Base-by-base conservation (phyloP, 2,797 vertebrate species). In the Sorex maritimensis region DNA sequence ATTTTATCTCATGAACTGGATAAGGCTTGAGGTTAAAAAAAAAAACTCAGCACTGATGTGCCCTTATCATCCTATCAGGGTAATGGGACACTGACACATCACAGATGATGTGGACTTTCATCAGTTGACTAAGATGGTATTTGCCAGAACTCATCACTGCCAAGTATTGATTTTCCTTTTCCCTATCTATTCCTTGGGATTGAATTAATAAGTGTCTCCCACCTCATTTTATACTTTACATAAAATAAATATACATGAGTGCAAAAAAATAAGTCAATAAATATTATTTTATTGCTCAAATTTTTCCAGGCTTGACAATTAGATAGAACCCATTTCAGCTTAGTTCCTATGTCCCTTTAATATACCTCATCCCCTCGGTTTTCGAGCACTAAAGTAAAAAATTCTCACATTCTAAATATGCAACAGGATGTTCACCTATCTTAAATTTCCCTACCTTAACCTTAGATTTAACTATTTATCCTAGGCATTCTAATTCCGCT, bases 141-240 rank as follows among this genome's bases (percentile, higher is more conserved):
- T 88, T 92, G 24, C 28, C 41, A 82, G 30, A 14, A 21, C 79
- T 93, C 41, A 71, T 52, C 4, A 7, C 41, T 80, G 2, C 67
- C 44, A 85, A 85, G 46, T 89, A 84, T 19, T 52, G 41, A 49
- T 80, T 78, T 75, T 74, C 83, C 41, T 69, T 88, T 85, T 88
- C 58, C 41, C 58, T 93, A 41, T 21, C 41, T 21, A 12, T 68
- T 90, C 28, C 85, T 88, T 82, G 30, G 34, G 80, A 95, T 52
- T 81, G 28, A 89, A 44, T 71, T 61, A 88, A 26, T 79, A 90
- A 82, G 10, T 79, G 24, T 81, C 72, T 28, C 30, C 28, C 34
- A 73, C 1, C 7, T 93, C 73, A 79, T 81, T 88, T 93, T 72
- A 24, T 81, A 86, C 65, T 88, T 91, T 92, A 72, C 67, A 34